Percentiles rank a stretch among this genome's conserved stretches.
phyloP scores from a whole-genome alignment of 2,113 vertebrate genomes.

The Alligator sinensis region DNA sequence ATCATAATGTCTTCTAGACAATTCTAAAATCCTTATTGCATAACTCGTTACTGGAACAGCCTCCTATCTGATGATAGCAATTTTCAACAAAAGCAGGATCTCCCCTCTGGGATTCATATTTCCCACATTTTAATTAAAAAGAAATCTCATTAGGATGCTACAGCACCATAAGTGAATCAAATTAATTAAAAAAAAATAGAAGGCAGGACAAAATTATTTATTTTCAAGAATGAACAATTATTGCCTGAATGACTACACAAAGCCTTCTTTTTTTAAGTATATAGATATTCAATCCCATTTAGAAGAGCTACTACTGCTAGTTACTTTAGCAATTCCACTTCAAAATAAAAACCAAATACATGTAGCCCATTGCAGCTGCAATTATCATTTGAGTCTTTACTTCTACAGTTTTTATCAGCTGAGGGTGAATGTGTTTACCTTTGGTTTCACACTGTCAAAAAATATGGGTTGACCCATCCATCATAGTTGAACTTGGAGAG shows the following conservation, averaged over 20 bases:
- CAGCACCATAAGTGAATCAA: conserved; percentile 30
- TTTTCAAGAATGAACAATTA: conserved; percentile 4
- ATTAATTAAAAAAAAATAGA: background rate
- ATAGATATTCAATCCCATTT: background rate
- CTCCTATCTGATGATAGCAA: conserved; percentile 22
- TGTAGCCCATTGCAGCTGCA: conserved; percentile 2
- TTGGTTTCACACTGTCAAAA: background rate
- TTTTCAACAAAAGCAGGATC: conserved; percentile 51
- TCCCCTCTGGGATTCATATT: conserved; percentile 40
- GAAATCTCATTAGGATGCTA: conserved; percentile 54
- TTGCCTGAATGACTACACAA: background rate
- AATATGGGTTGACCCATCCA: background rate
- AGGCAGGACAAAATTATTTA: background rate
- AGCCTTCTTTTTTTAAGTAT: too few relatives aligned
- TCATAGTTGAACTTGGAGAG: background rate
- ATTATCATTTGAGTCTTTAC: background rate
- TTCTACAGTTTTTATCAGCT: background rate
- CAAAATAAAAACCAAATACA: background rate
- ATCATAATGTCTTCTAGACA: background rate
- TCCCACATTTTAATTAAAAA: conserved; percentile 49
- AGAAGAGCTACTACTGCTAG: background rate
- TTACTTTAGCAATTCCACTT: conserved; percentile 23
- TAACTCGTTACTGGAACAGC: conserved; percentile 33
- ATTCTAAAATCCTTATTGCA: conserved; percentile 15
- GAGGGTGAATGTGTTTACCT: background rate